Percentiles rank a stretch among this genome's conserved stretches.
Conservation (phyloP, 2,113 vertebrate genomes). For the Ahaetulla prasina region DNA sequence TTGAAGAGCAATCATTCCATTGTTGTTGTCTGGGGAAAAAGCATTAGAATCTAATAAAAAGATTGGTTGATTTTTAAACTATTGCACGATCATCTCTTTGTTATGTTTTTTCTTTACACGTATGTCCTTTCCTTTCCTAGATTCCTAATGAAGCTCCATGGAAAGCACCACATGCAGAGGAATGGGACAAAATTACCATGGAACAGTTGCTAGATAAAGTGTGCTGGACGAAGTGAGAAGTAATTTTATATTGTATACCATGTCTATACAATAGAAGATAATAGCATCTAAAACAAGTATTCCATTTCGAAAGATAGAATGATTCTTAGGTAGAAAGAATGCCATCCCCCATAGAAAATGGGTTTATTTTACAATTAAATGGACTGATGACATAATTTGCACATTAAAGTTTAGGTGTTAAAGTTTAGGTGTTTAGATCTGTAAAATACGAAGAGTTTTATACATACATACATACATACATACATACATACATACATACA, state of each 20-base stretch:
- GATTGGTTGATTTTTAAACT: background rate
- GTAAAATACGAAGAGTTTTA: background rate
- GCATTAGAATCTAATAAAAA: background rate
- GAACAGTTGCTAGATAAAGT: slow-evolving; percentile 82
- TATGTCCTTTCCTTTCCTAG: slow-evolving; percentile 60
- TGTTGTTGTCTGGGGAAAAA: background rate
- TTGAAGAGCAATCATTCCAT: background rate
- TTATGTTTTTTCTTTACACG: background rate
- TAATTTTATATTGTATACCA: background rate
- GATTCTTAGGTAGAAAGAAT: background rate
- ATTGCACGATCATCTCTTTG: background rate
- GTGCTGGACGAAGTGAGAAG: slow-evolving; percentile 91
- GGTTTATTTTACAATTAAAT: background rate
- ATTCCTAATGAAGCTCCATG: slow-evolving; percentile 93
- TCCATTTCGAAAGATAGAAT: background rate
- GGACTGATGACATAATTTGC: background rate
- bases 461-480: background rate
- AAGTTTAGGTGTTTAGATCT: background rate
- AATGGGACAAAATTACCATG: slow-evolving; percentile 97
- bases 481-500: background rate
- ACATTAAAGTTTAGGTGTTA: background rate
- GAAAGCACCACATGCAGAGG: slow-evolving; percentile 88
- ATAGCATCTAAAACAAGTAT: background rate
- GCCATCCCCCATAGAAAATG: background rate
- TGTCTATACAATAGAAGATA: background rate